Evolutionary conservation across 2,797 vertebrate genomes (phyloP), one percentile per base, ranked within the genome.

Genomic region (Scyliorhinus canicula): DNA sequence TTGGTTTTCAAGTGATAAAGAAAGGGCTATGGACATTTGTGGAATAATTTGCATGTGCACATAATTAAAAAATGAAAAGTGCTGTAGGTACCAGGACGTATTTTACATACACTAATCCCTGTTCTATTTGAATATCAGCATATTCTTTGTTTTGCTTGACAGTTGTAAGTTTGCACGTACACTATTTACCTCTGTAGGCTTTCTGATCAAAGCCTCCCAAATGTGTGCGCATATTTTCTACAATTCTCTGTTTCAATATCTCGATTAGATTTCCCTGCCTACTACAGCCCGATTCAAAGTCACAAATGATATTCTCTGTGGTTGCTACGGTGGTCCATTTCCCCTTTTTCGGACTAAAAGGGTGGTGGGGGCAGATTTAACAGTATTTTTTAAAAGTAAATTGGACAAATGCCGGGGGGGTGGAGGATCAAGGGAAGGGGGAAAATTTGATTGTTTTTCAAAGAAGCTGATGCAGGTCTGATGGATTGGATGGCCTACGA

Each of bases 61-160:
- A 97, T 97, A 96, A 97, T 97, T 97, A 97, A 97, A 97, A 97
- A 97, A 97, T 96, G 96, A 96, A 95, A 96, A 96, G 97, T 97
- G 97, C 97, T 97, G 97, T 97, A 97, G 97, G 97, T 97, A 97
- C 96, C 96, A 96, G 96, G 95, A 96, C 96, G 97, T 96, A 96
- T 97, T 96, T 95, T 50, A 50, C 44, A 93, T 52, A 28, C 93
- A 52, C 11, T 44, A 69, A 50, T 71, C 40, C 44, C 11, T 50
- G 52, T 93, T 9, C 47, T 52, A 69, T 93, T 88, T 55, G 11
- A 52, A 71, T 47, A 47, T 40, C 47, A 50, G 3, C 44, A 16
- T 69, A 93, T 69, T 26, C 26, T 57, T 57, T 55, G 26, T n/a
- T 52, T 57, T 16, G 31, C 40, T 82, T 14, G 14, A 57, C 40